Evolutionary conservation across 2,797 vertebrate genomes (phyloP), one percentile per base, ranked within the genome.

Genomic region (Syngnathus acus): DNA sequence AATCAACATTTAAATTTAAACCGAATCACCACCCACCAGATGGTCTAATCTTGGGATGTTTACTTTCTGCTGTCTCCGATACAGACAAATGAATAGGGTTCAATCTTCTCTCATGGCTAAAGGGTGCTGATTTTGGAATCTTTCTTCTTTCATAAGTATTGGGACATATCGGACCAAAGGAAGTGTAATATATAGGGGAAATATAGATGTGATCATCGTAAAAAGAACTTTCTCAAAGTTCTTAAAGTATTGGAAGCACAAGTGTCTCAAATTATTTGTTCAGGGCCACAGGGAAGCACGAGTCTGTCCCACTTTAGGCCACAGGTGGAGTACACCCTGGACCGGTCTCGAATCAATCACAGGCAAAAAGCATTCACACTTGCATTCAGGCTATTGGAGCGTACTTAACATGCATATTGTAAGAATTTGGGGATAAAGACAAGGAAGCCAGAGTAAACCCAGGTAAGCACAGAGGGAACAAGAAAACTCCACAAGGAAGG

Each of bases 1-100:
- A 45, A 62, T 62, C 60, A 45, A 62, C 60, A 62, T 62, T 45
- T 45, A 62, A 45, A 62, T 62, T 62, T 23, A 62, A 62, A 62
- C 21, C 6, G 7, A 45, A 62, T 62, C 42, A 14, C 21, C 60
- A 23, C 42, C 42, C 42, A 16, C 21, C 60, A 62, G 60, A 62
- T 62, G 60, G 40, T 23, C 60, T 32, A 45, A 62, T 62, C 42
- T 45, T 26, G 39, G 42, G 7, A 62, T 40, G 60, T 26, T 45
- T 45, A 43, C 42, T 45, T 61, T 11, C 7, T 9, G 45, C 45
- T 32, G 60, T 42, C 42, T 38, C 13, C 60, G 45, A 43, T 45
- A 43, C 39, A 39, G 59, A 43, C 39, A 57, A 26, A 57, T 37
- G 43, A 61, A 62, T 9, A 62, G 42, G 40, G 45, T 62, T 43